These are phyloP conservation scores for Aphrophora alni DNA, from an alignment of 2,888 invertebrate genomes.

Conservation along the genomic window DNA sequence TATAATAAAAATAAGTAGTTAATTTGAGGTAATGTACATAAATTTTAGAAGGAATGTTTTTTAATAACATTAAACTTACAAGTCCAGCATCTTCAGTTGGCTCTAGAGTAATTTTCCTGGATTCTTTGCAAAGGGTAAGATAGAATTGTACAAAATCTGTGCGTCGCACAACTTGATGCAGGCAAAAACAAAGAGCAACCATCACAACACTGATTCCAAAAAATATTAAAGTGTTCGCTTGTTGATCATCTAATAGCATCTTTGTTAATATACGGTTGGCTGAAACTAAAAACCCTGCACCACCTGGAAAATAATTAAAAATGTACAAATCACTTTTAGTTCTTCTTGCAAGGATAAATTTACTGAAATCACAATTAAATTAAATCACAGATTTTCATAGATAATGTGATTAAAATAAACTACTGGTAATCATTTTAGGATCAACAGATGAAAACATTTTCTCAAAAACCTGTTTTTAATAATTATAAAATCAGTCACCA, in stretches of 20 bases:
- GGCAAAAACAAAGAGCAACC: constrained; percentile 75
- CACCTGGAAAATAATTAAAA: constrained; percentile 68
- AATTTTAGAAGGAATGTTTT: too few relatives aligned
- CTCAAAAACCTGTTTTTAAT: too few relatives aligned
- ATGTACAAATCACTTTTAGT: too few relatives aligned
- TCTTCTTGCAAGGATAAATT: too few relatives aligned
- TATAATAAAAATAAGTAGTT: too few relatives aligned
- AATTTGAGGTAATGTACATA: too few relatives aligned
- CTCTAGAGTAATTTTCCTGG: constrained; percentile 79
- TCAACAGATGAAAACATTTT: too few relatives aligned
- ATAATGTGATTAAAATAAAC: too few relatives aligned
- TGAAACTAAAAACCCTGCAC: constrained; percentile 87
- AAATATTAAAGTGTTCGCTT: constrained; percentile 85
- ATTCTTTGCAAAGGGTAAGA: constrained; percentile 74
- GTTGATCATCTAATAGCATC: constrained; percentile 75
- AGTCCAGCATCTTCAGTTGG: constrained; percentile 85
- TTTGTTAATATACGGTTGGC: constrained; percentile 85
- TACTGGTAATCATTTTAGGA: too few relatives aligned
- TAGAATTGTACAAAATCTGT: constrained; percentile 86
- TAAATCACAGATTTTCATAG: too few relatives aligned
- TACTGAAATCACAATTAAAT: too few relatives aligned
- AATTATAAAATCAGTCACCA: too few relatives aligned
- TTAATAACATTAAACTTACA: constrained; percentile 60
- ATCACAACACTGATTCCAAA: constrained; percentile 81
- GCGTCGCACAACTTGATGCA: constrained; percentile 78